Evolutionary conservation across 2,113 vertebrate genomes (phyloP).

Genomic region (Daboia siamensis): DNA sequence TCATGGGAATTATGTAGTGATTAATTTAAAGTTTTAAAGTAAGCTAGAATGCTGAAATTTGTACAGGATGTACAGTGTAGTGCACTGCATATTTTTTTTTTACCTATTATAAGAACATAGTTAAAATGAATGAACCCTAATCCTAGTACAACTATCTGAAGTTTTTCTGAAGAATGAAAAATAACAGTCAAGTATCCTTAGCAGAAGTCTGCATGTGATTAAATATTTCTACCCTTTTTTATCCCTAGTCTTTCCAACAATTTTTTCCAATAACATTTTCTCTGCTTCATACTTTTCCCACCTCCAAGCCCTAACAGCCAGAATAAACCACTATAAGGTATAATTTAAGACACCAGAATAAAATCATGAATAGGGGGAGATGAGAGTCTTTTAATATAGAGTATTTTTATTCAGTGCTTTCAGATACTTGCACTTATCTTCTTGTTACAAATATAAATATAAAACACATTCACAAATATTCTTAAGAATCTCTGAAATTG

Average conservation of each 20-base stretch:
- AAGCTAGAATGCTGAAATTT: background rate
- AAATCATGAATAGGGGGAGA: background rate
- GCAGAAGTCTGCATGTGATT: background rate
- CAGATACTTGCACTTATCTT: slow-evolving; percentile 27
- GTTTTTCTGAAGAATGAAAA: background rate
- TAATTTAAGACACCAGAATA: background rate
- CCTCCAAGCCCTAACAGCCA: background rate
- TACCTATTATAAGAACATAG: background rate
- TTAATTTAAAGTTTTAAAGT: background rate
- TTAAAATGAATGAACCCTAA: background rate
- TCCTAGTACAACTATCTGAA: background rate
- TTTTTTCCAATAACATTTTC: background rate
- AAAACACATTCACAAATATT: slow-evolving; percentile 48
- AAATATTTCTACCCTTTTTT: background rate
- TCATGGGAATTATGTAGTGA: background rate
- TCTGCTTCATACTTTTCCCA: background rate
- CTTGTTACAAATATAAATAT: slow-evolving; percentile 60
- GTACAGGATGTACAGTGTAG: background rate
- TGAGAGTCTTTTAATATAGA: background rate
- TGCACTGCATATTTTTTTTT: background rate
- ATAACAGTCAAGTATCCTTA: background rate
- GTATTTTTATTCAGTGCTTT: slow-evolving; percentile 15
- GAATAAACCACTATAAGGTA: background rate
- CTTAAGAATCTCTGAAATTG: slow-evolving; percentile 39
- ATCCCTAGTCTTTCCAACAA: background rate